phyloP scores from a whole-genome alignment of 2,888 invertebrate genomes.

The Phalera bucephala region DNA sequence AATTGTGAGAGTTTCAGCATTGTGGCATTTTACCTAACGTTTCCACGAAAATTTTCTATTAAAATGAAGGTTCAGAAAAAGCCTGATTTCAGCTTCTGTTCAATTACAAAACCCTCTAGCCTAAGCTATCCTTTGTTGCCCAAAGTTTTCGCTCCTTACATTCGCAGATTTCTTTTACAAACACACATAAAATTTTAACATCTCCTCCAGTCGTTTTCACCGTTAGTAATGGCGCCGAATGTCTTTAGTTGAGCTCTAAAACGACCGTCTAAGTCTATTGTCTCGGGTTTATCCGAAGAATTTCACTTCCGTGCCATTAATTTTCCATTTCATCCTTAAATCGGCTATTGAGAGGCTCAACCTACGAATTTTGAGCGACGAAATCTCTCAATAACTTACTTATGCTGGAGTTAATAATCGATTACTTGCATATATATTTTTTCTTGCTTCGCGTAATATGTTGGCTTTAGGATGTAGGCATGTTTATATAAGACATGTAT shows the following conservation, averaged over 20 bases:
- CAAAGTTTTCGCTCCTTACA: too few relatives aligned
- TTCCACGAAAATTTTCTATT: too few relatives aligned
- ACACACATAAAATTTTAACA: constrained; percentile 20
- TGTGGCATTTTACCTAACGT: too few relatives aligned
- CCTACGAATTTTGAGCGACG: constrained; percentile 52
- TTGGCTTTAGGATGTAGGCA: neutral
- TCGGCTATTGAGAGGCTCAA: constrained; percentile 62
- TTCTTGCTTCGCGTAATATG: constrained; percentile 4
- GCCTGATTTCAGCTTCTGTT: too few relatives aligned
- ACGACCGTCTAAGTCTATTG: constrained; percentile 53
- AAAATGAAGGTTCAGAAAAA: too few relatives aligned
- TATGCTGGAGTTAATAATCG: constrained; percentile 39
- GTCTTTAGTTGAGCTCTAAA: constrained; percentile 45
- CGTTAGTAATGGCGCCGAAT: constrained; percentile 35
- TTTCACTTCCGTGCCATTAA: constrained; percentile 74
- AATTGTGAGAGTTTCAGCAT: too few relatives aligned
- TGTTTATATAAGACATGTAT: too few relatives aligned
- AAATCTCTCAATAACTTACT: constrained; percentile 58
- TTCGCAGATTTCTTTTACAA: constrained; percentile 12
- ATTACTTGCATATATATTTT: constrained; percentile 37
- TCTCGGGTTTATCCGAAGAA: constrained; percentile 59
- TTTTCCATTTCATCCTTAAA: constrained; percentile 69
- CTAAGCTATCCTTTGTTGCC: too few relatives aligned
- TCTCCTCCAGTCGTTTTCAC: constrained; percentile 20
- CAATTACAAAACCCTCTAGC: too few relatives aligned